Percentiles rank a stretch among this genome's conserved stretches.
Evolutionary conservation across 2,113 vertebrate species (phyloP).

Genomic region (Hystrix cristata): DNA sequence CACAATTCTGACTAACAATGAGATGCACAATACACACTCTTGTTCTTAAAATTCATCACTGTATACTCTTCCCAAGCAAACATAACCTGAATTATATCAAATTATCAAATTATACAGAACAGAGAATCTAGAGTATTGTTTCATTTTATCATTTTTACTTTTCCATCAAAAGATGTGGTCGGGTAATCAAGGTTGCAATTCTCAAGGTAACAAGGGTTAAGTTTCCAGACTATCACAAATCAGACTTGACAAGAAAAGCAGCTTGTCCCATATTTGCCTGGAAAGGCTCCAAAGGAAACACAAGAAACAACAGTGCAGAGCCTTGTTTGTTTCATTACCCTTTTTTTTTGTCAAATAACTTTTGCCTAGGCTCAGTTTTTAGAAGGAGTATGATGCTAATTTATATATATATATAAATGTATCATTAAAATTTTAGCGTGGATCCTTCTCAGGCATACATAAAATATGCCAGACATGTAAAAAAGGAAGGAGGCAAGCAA

Average conservation of each 20-base stretch:
- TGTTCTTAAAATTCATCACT: constrained; percentile 24
- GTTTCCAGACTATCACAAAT: neutral
- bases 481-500: neutral
- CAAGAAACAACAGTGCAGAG: neutral
- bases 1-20: constrained; percentile 36
- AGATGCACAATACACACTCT: neutral
- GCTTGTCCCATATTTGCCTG: neutral
- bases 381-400: constrained; percentile 42
- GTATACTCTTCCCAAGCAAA: constrained; percentile 31
- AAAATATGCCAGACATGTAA: constrained; percentile 1
- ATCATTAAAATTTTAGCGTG: constrained; percentile 53
- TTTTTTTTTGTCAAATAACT: neutral
- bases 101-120: neutral
- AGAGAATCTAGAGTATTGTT: neutral
- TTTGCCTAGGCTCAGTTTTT: neutral
- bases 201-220: neutral
- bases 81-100: neutral
- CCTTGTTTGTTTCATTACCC: neutral
- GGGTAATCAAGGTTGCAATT: neutral
- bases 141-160: constrained; percentile 24
- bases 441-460: neutral
- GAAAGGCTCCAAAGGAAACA: neutral
- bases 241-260: neutral
- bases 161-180: neutral
- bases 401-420: constrained; percentile 21